phyloP scores from a whole-genome alignment of 2,797 vertebrate genomes.

The Muraenolepis orangiensis region DNA sequence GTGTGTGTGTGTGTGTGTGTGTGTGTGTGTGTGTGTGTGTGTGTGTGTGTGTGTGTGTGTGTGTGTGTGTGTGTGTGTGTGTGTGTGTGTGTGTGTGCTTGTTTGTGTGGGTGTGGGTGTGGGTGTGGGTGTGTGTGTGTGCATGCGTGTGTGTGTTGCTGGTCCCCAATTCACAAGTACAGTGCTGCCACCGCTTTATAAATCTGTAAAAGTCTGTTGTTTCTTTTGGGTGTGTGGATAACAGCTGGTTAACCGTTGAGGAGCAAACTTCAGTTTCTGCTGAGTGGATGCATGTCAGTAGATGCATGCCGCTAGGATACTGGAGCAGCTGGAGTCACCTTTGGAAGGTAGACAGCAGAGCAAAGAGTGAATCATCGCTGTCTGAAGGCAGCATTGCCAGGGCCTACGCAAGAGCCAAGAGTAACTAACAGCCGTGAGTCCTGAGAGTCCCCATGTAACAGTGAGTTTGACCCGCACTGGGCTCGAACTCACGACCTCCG shows the following conservation, averaged over 20 bases:
- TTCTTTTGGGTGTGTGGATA: background rate
- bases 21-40: background rate
- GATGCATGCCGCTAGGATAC: background rate
- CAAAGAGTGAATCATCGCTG: background rate
- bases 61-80: background rate
- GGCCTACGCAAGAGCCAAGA: background rate
- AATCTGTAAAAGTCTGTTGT: background rate
- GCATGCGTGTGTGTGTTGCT: background rate
- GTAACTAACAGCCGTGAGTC: background rate
- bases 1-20: too few relatives aligned
- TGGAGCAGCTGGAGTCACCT: slow-evolving; percentile 2
- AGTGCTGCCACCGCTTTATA: background rate
- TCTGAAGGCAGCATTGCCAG: background rate
- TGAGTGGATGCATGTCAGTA: background rate
- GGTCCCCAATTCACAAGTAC: background rate
- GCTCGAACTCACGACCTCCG: too few relatives aligned
- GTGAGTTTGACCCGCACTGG: too few relatives aligned
- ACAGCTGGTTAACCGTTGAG: background rate
- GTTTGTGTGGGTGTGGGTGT: too few relatives aligned
- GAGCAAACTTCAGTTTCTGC: background rate
- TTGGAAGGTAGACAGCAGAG: background rate
- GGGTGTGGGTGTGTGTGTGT: too few relatives aligned
- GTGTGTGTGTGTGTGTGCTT: background rate
- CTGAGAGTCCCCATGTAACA: background rate
- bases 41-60: background rate